Percentiles rank a stretch among this genome's conserved stretches.
Evolutionary conservation across 2,113 vertebrate genomes (phyloP).

Genomic region (Macaca nemestrina): DNA sequence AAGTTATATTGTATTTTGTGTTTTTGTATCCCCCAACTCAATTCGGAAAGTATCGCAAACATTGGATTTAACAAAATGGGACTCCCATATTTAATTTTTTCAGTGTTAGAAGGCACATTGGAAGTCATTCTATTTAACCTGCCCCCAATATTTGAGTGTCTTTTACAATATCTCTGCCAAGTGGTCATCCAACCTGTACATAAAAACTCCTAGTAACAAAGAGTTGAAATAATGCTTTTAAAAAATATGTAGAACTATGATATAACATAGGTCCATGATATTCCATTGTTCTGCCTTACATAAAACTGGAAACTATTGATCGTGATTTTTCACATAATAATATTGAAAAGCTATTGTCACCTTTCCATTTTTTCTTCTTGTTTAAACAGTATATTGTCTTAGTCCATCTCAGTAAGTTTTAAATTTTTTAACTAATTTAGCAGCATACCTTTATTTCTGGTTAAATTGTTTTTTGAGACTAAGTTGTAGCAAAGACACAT

Average conservation of each 20-base stretch:
- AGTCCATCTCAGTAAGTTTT: background rate
- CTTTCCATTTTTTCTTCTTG: background rate
- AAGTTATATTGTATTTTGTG: background rate
- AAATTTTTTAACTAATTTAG: background rate
- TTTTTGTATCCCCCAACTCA: background rate
- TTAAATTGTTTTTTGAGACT: slow-evolving; percentile 12
- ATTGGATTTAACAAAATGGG: background rate
- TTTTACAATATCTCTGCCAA: background rate
- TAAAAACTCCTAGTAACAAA: background rate
- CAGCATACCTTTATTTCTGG: background rate
- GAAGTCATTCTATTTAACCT: background rate
- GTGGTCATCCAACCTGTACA: background rate
- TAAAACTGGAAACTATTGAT: background rate
- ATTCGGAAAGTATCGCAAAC: background rate
- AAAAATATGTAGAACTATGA: background rate
- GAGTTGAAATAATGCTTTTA: background rate
- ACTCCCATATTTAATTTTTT: slow-evolving; percentile 4
- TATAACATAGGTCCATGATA: background rate
- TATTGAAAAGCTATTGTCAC: background rate
- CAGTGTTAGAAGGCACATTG: background rate
- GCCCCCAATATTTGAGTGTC: background rate
- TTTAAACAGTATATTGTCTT: background rate
- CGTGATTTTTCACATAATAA: background rate
- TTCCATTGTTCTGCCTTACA: background rate
- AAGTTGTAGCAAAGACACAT: background rate